phyloP scores from a whole-genome alignment of 1,140 invertebrate genomes.

The Micrasema minimum region DNA sequence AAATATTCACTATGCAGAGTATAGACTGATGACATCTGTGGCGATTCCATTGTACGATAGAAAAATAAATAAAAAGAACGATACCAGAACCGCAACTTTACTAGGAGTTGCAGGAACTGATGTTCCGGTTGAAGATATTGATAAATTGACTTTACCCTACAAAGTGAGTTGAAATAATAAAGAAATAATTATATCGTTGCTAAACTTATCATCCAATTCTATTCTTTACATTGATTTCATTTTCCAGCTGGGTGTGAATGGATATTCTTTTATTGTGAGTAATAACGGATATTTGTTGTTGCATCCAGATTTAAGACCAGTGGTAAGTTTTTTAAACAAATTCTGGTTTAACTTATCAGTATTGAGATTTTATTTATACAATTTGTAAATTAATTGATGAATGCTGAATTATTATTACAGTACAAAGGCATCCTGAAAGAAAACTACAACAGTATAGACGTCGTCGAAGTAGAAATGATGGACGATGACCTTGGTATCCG shows the following conservation, averaged over 20 bases:
- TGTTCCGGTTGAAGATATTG: constrained; percentile 90
- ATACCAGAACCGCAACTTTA: constrained; percentile 75
- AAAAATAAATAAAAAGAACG: constrained; percentile 69
- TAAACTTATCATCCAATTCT: no score
- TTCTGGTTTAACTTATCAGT: no score
- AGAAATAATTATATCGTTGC: no score
- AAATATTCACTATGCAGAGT: constrained; percentile 60
- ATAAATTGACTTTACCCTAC: constrained; percentile 85
- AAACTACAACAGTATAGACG: constrained; percentile 96
- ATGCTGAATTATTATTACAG: constrained; percentile 62
- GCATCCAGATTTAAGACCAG: constrained; percentile 82
- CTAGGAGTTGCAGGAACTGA: constrained; percentile 94
- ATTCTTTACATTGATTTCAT: constrained; percentile 28
- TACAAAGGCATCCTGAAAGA: constrained; percentile 80
- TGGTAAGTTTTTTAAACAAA: constrained; percentile 69
- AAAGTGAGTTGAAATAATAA: constrained; percentile 65
- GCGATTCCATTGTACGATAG: constrained; percentile 87
- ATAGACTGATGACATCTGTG: constrained; percentile 83
- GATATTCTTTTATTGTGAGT: constrained; percentile 94
- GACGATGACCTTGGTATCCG: constrained; percentile 72
- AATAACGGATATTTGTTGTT: constrained; percentile 95
- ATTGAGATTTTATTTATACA: no score
- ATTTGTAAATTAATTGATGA: no score
- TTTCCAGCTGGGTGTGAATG: constrained; percentile 90
- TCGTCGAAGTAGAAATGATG: constrained; percentile 93